These are phyloP conservation scores for Etheostoma nigrum DNA, from an alignment of 2,797 vertebrate genomes.

Conservation along the genomic window DNA sequence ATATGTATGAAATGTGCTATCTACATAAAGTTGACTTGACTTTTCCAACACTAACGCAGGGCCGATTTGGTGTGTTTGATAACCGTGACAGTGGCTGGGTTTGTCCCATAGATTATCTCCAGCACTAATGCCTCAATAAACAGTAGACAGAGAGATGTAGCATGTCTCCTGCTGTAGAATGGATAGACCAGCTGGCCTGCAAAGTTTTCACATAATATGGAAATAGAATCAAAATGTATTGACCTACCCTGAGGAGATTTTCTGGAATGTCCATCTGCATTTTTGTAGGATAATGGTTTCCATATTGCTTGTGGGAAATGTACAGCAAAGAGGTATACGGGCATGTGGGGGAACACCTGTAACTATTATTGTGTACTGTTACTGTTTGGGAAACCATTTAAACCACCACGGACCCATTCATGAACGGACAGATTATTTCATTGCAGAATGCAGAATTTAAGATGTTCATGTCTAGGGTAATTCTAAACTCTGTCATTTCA, in stretches of 20 bases:
- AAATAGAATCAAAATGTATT: constrained; percentile 91
- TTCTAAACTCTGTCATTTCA: too few relatives aligned
- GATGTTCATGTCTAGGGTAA: too few relatives aligned
- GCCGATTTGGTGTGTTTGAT: not conserved
- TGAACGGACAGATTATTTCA: not conserved
- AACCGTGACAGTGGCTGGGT: not conserved
- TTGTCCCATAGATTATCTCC: not conserved
- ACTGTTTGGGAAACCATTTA: constrained; percentile 4
- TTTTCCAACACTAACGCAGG: not conserved
- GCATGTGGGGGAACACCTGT: constrained; percentile 39
- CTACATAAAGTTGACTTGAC: too few relatives aligned
- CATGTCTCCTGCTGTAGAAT: constrained; percentile 71
- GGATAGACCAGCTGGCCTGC: constrained; percentile 87
- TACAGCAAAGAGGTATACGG: constrained; percentile 39
- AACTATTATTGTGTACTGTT: constrained; percentile 17
- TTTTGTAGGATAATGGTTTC: constrained; percentile 90
- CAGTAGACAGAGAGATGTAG: constrained; percentile 8
- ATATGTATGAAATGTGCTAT: too few relatives aligned
- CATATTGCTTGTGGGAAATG: constrained; percentile 81
- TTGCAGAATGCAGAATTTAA: too few relatives aligned
- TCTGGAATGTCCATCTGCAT: constrained; percentile 91
- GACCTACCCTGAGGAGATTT: constrained; percentile 91
- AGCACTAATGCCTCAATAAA: constrained; percentile 33
- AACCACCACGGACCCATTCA: not conserved
- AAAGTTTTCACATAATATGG: constrained; percentile 91